Conservation (phyloP, 2,888 invertebrate genomes). For the Rotaria macrura region DNA sequence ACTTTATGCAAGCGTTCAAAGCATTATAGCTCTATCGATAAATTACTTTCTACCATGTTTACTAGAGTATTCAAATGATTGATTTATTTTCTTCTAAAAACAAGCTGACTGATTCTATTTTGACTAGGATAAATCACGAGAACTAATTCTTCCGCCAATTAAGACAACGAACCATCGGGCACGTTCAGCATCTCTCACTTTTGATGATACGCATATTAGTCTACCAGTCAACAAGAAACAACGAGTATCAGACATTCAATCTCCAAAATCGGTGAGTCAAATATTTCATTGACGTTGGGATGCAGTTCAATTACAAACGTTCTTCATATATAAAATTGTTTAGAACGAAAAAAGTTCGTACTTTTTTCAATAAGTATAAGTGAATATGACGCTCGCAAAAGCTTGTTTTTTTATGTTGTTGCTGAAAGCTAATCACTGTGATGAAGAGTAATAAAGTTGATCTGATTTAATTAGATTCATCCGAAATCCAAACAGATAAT, state of each 20-base stretch:
- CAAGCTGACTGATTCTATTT: not conserved
- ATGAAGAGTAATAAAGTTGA: too few species aligned
- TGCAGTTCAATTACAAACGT: too few species aligned
- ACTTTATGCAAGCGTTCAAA: not conserved
- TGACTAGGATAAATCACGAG: not conserved
- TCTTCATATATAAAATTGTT: too few species aligned
- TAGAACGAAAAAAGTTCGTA: too few species aligned
- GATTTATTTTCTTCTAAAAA: too few species aligned
- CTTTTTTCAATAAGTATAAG: not conserved
- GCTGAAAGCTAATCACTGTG: too few species aligned
- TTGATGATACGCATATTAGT: not conserved
- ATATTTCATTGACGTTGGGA: too few species aligned
- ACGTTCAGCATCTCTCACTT: not conserved
- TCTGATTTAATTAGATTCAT: not conserved
- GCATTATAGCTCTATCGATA: not conserved
- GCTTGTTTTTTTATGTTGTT: not conserved
- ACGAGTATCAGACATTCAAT: not conserved
- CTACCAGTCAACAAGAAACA: not conserved
- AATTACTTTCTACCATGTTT: not conserved
- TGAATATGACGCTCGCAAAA: not conserved
- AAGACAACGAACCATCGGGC: not conserved
- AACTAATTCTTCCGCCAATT: not conserved
- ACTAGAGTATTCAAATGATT: not conserved
- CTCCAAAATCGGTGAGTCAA: not conserved
- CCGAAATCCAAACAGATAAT: not conserved